Evolutionary conservation across 2,113 vertebrate genomes (phyloP), one percentile per base, ranked within the genome.

Genomic region (Rostratula benghalensis): DNA sequence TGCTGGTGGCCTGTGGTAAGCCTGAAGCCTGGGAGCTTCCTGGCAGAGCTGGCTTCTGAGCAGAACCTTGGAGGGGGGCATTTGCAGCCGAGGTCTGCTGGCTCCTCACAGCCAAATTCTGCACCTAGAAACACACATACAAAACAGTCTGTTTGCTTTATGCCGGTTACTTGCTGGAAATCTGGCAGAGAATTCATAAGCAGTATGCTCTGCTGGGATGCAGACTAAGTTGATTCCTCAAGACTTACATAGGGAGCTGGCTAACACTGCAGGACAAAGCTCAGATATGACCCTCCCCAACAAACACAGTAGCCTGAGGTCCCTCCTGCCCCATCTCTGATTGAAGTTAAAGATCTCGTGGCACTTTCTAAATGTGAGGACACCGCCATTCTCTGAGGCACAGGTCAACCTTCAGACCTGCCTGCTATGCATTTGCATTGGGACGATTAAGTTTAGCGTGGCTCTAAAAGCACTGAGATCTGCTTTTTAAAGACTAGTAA

Each of bases 61-160:
- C 82, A 43, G 97, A 97, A 84, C 96, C 95, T 76, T 96, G 98
- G 83, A 98, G 98, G 37, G 96, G 98, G 71, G 97, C 73, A 3
- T 94, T 98, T 37, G 95, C 53, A 65, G 97, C 93, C 2, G 98
- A 97, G 77, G 97, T 96, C 95, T 98, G 98, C 79, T 98, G 98
- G 92, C 95, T 97, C 92, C 98, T 98, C 88, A 98, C 97, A 67
- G 98, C 98, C 97, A 98, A 92, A 80, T 98, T 98, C 97, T 98
- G 98, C 94, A 98, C 98, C 98, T 98, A 84, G 78, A 82, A 96
- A 96, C 33, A 96, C 27, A 96, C 20, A 73, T 31, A 95, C 12
- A 85, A 74, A 92, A 91, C 54, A 80, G 63, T 3, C 56, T 2
- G 2, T 77, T 85, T 16, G 45, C n/a, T 87, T 79, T 57, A 68